A percentile compares a stretch with the other conserved stretches of the same genome.
Conservation (phyloP, 2,888 invertebrate species). For the Epirrhoe tristata region DNA sequence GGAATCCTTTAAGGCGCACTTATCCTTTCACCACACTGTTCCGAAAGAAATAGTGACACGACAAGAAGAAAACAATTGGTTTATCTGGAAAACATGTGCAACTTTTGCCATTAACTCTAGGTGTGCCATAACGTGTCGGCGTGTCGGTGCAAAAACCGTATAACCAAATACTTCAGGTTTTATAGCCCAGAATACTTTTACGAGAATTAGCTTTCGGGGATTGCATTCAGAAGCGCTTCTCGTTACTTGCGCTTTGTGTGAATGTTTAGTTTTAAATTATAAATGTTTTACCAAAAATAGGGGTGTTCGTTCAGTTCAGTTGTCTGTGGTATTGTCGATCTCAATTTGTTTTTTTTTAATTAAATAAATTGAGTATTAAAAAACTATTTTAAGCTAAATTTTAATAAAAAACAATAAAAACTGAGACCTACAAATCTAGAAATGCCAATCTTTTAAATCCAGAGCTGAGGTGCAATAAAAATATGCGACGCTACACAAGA, state of each 20-base stretch:
- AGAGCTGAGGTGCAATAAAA: constrained; percentile 74
- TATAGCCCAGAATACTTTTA: constrained; percentile 78
- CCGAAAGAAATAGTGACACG: no score
- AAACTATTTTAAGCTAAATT: constrained; percentile 21
- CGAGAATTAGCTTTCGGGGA: constrained; percentile 72
- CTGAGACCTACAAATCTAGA: constrained; percentile 51
- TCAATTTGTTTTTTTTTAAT: constrained; percentile 5
- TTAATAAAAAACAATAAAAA: constrained; percentile 40
- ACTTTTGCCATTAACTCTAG: neutral
- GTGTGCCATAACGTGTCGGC: constrained; percentile 45
- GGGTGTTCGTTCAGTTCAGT: no score
- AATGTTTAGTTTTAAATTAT: constrained; percentile 9
- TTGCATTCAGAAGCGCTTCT: constrained; percentile 73
- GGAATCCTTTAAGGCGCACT: no score
- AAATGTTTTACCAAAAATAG: no score
- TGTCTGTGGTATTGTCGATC: no score
- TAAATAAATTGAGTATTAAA: neutral
- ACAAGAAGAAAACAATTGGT: no score
- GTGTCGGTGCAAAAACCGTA: constrained; percentile 54
- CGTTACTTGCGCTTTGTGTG: constrained; percentile 52
- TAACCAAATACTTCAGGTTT: constrained; percentile 73
- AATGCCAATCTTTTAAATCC: constrained; percentile 71
- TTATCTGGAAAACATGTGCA: neutral
- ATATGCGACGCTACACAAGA: constrained; percentile 77
- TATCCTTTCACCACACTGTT: no score